phyloP scores from a whole-genome alignment of 2,113 vertebrate genomes.

The Carassius gibelio region DNA sequence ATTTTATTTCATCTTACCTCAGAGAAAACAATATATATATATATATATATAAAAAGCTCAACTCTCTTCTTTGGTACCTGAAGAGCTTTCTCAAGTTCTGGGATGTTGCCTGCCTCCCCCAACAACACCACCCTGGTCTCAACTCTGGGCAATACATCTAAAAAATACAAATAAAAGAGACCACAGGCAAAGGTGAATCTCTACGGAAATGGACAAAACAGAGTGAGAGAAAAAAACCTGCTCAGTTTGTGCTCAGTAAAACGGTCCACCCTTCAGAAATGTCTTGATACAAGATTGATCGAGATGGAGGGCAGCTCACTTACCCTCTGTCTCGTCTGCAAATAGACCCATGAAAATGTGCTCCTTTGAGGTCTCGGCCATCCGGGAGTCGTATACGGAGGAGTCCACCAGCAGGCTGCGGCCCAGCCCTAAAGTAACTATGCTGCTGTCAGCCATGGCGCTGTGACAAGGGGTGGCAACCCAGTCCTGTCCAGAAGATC shows the following conservation, averaged over 20 bases:
- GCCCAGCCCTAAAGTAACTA: conserved; percentile 73
- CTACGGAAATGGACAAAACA: conserved; percentile 27
- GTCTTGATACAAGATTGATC: not conserved
- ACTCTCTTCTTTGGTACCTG: conserved; percentile 77
- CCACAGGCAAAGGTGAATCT: conserved; percentile 27
- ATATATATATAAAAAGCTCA: not conserved
- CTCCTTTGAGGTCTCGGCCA: conserved; percentile 86
- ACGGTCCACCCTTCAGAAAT: not conserved
- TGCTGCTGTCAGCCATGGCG: conserved; percentile 87
- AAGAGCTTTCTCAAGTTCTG: conserved; percentile 84
- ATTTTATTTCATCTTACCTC: not conserved
- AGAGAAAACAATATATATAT: not conserved
- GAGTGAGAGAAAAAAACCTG: not conserved
- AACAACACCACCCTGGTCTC: conserved; percentile 90
- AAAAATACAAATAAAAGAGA: conserved; percentile 51
- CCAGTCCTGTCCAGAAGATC: conserved; percentile 64
- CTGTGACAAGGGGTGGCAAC: conserved; percentile 52
- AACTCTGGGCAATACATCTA: conserved; percentile 88
- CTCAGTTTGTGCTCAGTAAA: conserved; percentile 4
- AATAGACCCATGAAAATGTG: conserved; percentile 71
- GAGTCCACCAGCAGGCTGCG: conserved; percentile 87
- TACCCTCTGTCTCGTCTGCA: conserved; percentile 82
- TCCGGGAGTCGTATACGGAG: conserved; percentile 88
- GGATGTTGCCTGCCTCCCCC: conserved; percentile 79
- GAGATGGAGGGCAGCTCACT: conserved; percentile 43